phyloP scores from a whole-genome alignment of 53 echinoderm and acorn worm species.

The Patiria pectinifera region DNA sequence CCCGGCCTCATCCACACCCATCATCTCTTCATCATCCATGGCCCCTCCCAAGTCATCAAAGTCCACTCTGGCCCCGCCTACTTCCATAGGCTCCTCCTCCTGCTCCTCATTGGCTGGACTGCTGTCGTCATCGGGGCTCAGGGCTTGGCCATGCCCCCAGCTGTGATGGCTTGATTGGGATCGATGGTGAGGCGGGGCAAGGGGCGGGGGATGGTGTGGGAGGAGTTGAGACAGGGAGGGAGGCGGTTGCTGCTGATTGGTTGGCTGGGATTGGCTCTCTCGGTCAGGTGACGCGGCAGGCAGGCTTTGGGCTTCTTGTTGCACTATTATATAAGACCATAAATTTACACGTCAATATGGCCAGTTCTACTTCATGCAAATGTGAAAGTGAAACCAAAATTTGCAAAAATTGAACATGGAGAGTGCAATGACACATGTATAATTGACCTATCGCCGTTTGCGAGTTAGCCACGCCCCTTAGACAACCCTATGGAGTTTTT shows the following conservation, averaged over 20 bases:
- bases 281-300: neutral
- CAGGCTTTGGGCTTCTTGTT: neutral
- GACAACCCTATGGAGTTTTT: too few species aligned
- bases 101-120: conserved; percentile 2
- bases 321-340: neutral
- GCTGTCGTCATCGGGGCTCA: conserved; percentile 19
- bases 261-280: neutral
- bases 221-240: conserved; percentile 2
- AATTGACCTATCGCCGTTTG: too few species aligned
- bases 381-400: too few species aligned
- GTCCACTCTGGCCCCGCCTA: conserved; percentile 47
- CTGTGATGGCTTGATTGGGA: conserved; percentile 27
- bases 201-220: conserved; percentile 40
- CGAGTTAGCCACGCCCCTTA: too few species aligned
- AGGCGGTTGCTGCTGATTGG: neutral
- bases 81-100: conserved; percentile 55
- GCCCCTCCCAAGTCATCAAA: conserved; percentile 4
- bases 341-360: neutral
- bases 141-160: conserved; percentile 74
- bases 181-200: conserved; percentile 33
- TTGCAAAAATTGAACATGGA: too few species aligned
- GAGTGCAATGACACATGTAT: too few species aligned
- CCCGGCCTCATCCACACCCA: conserved; percentile 58
- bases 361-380: too few species aligned
- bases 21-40: conserved; percentile 29